These are phyloP conservation scores for Heteractis magnifica DNA, from an alignment of 92 coral and sea anemone species.

Conservation along the genomic window DNA sequence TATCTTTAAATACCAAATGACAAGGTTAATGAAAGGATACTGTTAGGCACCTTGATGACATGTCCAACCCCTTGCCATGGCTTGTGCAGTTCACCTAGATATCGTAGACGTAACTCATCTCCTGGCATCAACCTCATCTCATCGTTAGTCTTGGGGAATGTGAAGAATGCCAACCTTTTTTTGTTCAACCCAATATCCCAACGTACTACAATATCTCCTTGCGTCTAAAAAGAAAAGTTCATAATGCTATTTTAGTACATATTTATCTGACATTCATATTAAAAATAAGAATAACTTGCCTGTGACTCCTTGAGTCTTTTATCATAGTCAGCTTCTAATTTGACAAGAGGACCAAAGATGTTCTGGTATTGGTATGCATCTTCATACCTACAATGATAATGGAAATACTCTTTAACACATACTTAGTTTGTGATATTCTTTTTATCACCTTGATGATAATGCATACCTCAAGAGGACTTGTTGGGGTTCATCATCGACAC, in stretches of 20 bases:
- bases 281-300: slow-evolving; percentile 32
- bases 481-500: slow-evolving; percentile 99
- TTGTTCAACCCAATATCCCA: slow-evolving; percentile 99
- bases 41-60: slow-evolving; percentile 96
- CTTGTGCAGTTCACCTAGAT: slow-evolving; percentile 94
- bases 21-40: slow-evolving; percentile 68
- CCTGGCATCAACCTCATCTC: slow-evolving; percentile 98
- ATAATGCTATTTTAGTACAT: background rate
- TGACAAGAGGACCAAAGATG: slow-evolving; percentile 98
- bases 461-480: slow-evolving; percentile 93
- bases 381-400: slow-evolving; percentile 67
- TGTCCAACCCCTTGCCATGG: slow-evolving; percentile 99
- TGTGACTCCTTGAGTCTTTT: slow-evolving; percentile 98
- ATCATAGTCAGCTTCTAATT: slow-evolving; percentile 97
- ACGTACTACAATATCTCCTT: slow-evolving; percentile 95
- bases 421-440: too few species aligned
- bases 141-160: slow-evolving; percentile 95
- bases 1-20: too few species aligned
- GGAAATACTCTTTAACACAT: background rate
- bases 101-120: slow-evolving; percentile 88
- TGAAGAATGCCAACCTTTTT: slow-evolving; percentile 92
- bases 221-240: slow-evolving; percentile 56
- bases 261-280: background rate
- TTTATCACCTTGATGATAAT: background rate
- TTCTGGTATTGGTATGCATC: slow-evolving; percentile 99